A percentile compares a stretch with the other conserved stretches of the same genome.
Evolutionary conservation across 1,140 invertebrate genomes (phyloP).

Genomic region (Phocides pigmalion): DNA sequence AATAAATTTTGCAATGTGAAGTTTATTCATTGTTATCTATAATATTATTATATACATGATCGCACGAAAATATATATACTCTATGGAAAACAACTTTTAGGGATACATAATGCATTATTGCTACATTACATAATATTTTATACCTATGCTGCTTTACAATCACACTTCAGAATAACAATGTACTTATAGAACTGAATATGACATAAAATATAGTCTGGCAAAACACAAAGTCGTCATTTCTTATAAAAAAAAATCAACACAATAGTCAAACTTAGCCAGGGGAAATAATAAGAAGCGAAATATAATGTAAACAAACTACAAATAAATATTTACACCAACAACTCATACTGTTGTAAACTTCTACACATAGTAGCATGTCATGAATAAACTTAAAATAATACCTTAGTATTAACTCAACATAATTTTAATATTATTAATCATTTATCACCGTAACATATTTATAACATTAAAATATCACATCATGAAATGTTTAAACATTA

Average conservation of each 20-base stretch:
- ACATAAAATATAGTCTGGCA: conserved; percentile 3
- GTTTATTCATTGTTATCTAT: conserved; percentile 47
- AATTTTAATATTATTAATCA: conserved; percentile 66
- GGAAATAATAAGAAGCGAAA: conserved; percentile 28
- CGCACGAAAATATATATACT: conserved; percentile 36
- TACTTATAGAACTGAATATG: conserved; percentile 1
- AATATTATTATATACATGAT: conserved; percentile 46
- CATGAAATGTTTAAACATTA: conserved; percentile 73
- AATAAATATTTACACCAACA: conserved; percentile 65
- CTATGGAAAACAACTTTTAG: conserved; percentile 26
- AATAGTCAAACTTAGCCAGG: conserved; percentile 17
- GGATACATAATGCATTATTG: conserved; percentile 19
- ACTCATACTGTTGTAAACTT: conserved; percentile 44
- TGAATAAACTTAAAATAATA: conserved; percentile 70
- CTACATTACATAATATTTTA: conserved; percentile 20
- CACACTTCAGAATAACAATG: conserved; percentile 8
- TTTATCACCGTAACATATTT: conserved; percentile 73
- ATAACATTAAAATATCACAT: conserved; percentile 82
- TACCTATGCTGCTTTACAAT: conserved; percentile 8
- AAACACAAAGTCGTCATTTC: conserved; percentile 5
- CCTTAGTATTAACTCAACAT: conserved; percentile 68
- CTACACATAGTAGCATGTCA: conserved; percentile 62
- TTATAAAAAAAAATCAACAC: conserved; percentile 12
- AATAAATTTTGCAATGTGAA: conserved; percentile 61
- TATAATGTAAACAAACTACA: conserved; percentile 23